These are phyloP conservation scores for Galbula dea DNA, from an alignment of 2,113 vertebrate genomes.

Conservation along the genomic window DNA sequence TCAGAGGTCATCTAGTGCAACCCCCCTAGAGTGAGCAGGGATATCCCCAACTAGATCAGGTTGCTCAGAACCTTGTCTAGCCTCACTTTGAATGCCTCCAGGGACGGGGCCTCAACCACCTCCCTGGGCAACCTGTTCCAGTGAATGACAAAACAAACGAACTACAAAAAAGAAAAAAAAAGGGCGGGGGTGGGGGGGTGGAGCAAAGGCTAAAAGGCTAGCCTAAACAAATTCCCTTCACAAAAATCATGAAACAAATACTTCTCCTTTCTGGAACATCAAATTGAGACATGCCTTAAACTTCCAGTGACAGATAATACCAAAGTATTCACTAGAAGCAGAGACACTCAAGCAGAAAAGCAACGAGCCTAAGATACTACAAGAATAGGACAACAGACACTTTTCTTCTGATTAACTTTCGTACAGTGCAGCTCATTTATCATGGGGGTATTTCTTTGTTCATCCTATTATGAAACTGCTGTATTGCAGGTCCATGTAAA, in stretches of 20 bases:
- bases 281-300: background rate
- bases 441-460: background rate
- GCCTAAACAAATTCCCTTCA: background rate
- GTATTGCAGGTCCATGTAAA: background rate
- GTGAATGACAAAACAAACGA: too few species aligned
- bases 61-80: too few species aligned
- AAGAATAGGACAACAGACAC: fast-evolving
- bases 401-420: background rate
- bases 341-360: background rate
- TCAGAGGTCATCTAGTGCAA: too few species aligned
- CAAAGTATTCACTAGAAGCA: background rate
- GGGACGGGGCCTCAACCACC: too few species aligned
- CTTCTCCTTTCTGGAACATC: background rate
- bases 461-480: background rate
- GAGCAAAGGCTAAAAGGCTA: background rate
- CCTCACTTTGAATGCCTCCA: too few species aligned
- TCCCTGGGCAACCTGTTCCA: too few species aligned
- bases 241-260: background rate
- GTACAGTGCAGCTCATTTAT: background rate
- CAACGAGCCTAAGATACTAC: background rate
- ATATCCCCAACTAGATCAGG: too few species aligned
- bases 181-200: too few species aligned
- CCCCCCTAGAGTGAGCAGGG: too few species aligned
- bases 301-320: background rate
- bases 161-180: background rate